Percentiles rank a stretch among this genome's conserved stretches.
These are phyloP conservation scores for Megaleporinus macrocephalus DNA, from an alignment of 2,113 vertebrate species.

Conservation along the genomic window DNA sequence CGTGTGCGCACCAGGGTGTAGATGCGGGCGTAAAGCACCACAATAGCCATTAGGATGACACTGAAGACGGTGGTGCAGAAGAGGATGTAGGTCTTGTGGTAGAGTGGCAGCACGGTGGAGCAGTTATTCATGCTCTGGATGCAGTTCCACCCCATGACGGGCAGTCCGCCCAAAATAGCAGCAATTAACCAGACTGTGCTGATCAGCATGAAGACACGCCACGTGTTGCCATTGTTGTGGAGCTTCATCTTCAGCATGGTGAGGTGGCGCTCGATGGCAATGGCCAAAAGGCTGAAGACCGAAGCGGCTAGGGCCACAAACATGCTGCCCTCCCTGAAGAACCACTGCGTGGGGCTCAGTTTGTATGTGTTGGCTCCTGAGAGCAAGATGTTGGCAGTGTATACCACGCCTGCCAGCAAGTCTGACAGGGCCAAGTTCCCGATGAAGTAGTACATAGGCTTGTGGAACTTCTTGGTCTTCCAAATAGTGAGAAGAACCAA, in stretches of 20 bases:
- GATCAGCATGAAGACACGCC: slow-evolving; percentile 92
- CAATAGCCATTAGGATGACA: slow-evolving; percentile 90
- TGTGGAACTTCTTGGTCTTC: slow-evolving; percentile 99
- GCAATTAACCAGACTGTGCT: slow-evolving; percentile 95
- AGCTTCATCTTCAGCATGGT: slow-evolving; percentile 98
- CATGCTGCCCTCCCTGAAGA: slow-evolving; percentile 94
- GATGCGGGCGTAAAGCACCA: slow-evolving; percentile 94
- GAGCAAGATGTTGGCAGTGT: slow-evolving; percentile 91
- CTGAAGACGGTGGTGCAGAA: slow-evolving; percentile 97
- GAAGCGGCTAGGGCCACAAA: slow-evolving; percentile 96
- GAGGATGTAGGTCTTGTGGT: slow-evolving; percentile 98
- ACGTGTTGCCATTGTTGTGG: slow-evolving; percentile 91
- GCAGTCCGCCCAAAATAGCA: slow-evolving; percentile 86
- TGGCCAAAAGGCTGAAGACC: slow-evolving; percentile 95
- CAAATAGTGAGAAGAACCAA: slow-evolving; percentile 96
- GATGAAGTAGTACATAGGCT: slow-evolving; percentile 99
- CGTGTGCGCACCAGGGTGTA: slow-evolving; percentile 92
- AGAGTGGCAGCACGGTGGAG: slow-evolving; percentile 94
- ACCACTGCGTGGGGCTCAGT: slow-evolving; percentile 92
- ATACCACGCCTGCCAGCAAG: slow-evolving; percentile 92
- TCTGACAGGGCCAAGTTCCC: slow-evolving; percentile 97
- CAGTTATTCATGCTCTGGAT: slow-evolving; percentile 80
- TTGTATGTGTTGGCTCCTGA: slow-evolving; percentile 93
- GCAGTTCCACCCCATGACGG: slow-evolving; percentile 98
- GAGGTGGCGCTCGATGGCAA: slow-evolving; percentile 95